Percentiles rank a stretch among this genome's conserved stretches.
Evolutionary conservation across 2,113 vertebrate species (phyloP).

Genomic region (Nibea coibor): DNA sequence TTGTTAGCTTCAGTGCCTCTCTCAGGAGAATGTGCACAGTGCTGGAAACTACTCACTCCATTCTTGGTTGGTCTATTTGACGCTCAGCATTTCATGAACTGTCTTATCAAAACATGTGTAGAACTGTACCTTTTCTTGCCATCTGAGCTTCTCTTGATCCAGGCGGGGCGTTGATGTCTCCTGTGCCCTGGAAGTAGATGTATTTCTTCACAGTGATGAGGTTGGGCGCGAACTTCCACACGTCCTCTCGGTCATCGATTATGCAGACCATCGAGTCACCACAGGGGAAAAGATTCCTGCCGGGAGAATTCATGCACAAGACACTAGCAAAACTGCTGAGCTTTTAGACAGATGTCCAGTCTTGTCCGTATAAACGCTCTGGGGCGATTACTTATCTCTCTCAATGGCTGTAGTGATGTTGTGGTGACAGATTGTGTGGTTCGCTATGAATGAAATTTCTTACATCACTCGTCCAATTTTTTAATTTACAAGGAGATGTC

Average conservation of each 20-base stretch:
- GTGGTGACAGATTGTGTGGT: background rate
- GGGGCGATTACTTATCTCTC: background rate
- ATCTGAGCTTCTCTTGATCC: slow-evolving; percentile 88
- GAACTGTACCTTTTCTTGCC: slow-evolving; percentile 87
- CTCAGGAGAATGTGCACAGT: background rate
- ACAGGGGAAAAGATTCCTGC: slow-evolving; percentile 96
- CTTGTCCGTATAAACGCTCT: background rate
- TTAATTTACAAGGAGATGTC: background rate
- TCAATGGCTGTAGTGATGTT: background rate
- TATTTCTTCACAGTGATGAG: slow-evolving; percentile 99
- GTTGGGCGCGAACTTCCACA: slow-evolving; percentile 99
- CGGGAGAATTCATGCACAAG: background rate
- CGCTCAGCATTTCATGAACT: slow-evolving; percentile 6
- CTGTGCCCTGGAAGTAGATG: slow-evolving; percentile 96
- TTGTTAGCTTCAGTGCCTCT: slow-evolving; percentile 14
- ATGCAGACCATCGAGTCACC: slow-evolving; percentile 99
- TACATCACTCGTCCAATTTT: background rate
- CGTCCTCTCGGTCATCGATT: slow-evolving; percentile 98
- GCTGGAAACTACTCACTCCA: slow-evolving; percentile 7
- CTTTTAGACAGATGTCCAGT: background rate
- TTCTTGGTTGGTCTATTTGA: background rate
- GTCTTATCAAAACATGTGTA: background rate
- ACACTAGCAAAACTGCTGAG: background rate
- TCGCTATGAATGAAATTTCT: background rate
- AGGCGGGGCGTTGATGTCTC: slow-evolving; percentile 94